Percentiles rank a stretch among this genome's conserved stretches.
Conservation (phyloP, 2,113 vertebrate species). For the Crotalus viridis region DNA sequence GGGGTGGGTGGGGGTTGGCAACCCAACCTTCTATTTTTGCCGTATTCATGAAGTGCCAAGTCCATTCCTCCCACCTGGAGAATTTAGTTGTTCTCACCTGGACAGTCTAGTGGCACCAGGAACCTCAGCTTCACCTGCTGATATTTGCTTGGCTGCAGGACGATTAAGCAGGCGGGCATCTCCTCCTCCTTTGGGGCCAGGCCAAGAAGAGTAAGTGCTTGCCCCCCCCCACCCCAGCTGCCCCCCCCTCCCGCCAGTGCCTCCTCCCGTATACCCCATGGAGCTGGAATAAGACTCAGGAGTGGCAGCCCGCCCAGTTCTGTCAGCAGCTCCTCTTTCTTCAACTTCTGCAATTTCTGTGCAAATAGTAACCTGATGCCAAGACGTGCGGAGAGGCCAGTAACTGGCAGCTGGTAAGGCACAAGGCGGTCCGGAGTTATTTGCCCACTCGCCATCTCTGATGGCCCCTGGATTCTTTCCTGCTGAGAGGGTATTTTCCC, state of each 20-base stretch:
- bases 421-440: neutral
- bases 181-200: neutral
- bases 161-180: neutral
- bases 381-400: slow-evolving; percentile 22
- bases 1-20: neutral
- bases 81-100: neutral
- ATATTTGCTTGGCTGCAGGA: neutral
- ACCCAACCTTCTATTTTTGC: neutral
- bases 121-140: neutral
- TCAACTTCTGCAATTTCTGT: neutral
- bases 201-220: neutral
- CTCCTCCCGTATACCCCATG: neutral
- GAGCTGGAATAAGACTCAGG: slow-evolving; percentile 2
- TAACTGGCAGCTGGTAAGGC: slow-evolving; percentile 5
- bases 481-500: neutral
- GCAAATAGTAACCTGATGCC: slow-evolving; percentile 19
- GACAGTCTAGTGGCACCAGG: neutral
- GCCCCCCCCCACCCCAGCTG: no score
- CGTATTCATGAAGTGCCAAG: neutral
- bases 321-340: neutral
- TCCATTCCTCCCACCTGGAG: neutral
- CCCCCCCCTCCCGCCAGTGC: neutral
- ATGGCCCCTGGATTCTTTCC: neutral
- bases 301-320: neutral
- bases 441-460: neutral